Evolutionary conservation across 2,113 vertebrate genomes (phyloP), one percentile per base, ranked within the genome.

Genomic region (Oreamnos americanus): DNA sequence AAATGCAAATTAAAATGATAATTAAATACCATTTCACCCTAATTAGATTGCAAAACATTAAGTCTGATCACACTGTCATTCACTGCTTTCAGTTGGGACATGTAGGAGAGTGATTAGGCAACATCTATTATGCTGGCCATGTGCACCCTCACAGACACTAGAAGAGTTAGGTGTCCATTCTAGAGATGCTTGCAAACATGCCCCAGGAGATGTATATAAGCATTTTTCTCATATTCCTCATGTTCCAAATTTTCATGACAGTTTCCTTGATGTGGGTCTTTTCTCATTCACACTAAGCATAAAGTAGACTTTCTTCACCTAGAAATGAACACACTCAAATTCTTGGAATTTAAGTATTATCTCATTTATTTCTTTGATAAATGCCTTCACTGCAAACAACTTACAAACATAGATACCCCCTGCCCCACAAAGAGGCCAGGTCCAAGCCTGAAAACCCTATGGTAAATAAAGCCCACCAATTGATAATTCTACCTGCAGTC

Each of bases 1-100:
- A 36, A 78, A 79, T 95, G n/a, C 82, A 87, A 78, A 95, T 95
- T 95, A 95, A 89, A 83, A 94, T 76, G 43, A 83, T 57, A 89
- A 94, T 78, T 64, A 96, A 89, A 90, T 95, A 47, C n/a, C 49
- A 91, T 53, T 87, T 51, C 62, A 94, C 6, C 51, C 26, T 57
- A 93, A 49, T 95, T 39, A 91, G 62, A 79, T 94, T 88, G 49
- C 83, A 79, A 55, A 96, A 93, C 81, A 36, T 60, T 25, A 17
- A 87, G 21, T n/a, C 33, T 88, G 76, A 55, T 67, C 62, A 64
- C 14, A 60, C 9, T 82, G 9, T 43, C 51, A 51, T 87, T 87
- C 90, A 87, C 26, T 45, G 2, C n/a, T 62, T 25, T 51, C 12
- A 26, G 16, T 19, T 60, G 78, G 36, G 60, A 30, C 36, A n/a